Conservation (phyloP, 2,797 vertebrate genomes). For the Sciurus vulgaris region DNA sequence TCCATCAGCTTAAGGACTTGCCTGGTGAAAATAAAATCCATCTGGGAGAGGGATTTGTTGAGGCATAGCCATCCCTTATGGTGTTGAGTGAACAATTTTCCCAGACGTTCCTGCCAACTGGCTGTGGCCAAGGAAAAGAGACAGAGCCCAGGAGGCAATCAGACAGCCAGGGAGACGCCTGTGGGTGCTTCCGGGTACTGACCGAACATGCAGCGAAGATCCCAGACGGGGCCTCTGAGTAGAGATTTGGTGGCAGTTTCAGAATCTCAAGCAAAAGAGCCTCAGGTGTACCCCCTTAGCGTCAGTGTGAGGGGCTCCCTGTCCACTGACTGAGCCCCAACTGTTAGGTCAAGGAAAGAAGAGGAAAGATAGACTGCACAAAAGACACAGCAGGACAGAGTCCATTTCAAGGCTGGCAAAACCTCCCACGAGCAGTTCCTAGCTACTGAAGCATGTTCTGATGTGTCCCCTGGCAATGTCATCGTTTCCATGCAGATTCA, state of each 20-base stretch:
- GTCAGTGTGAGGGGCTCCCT: fast-evolving
- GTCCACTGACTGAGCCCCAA: too few relatives aligned
- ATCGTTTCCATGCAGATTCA: not conserved
- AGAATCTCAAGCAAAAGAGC: not conserved
- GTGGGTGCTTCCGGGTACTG: not conserved
- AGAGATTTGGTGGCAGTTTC: not conserved
- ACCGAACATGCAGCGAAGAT: not conserved
- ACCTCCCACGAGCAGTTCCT: not conserved
- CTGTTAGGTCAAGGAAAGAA: too few relatives aligned
- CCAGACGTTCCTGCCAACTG: not conserved
- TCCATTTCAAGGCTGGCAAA: not conserved
- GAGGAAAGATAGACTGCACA: too few relatives aligned
- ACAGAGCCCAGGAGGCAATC: not conserved
- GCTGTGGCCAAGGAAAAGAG: not conserved
- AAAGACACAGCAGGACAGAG: too few relatives aligned
- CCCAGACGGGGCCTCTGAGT: not conserved
- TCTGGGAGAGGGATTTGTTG: not conserved
- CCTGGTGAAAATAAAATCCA: not conserved
- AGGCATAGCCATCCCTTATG: too few relatives aligned
- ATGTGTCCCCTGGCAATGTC: not conserved
- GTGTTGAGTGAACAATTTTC: not conserved
- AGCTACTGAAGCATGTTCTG: not conserved
- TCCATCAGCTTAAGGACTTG: not conserved
- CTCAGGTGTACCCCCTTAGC: not conserved
- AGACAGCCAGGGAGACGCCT: not conserved